Percentiles rank a stretch among this genome's conserved stretches.
These are phyloP conservation scores for Julus scandinavius DNA, from an alignment of 2,888 invertebrate genomes.

Conservation along the genomic window DNA sequence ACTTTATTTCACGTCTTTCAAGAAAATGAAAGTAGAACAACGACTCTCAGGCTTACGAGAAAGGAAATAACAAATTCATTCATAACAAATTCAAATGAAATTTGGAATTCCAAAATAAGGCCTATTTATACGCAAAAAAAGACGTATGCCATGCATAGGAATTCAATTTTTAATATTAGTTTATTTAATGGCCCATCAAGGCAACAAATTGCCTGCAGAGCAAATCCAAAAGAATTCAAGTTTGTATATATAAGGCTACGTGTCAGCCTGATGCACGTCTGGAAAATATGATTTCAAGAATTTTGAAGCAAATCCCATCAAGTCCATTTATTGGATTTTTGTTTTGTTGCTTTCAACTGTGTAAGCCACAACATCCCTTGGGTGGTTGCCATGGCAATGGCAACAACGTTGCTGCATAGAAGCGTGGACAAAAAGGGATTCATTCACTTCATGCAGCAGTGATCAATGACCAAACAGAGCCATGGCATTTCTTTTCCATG, in stretches of 20 bases:
- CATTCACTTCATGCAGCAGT: conserved; percentile 20
- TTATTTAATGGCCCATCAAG: not conserved
- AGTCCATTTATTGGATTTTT: conserved; percentile 36
- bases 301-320: conserved; percentile 25
- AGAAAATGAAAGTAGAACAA: not conserved
- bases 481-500: not conserved
- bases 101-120: not conserved
- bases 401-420: not conserved
- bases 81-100: not conserved
- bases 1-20: conserved; percentile 10
- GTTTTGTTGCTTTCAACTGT: conserved; percentile 39
- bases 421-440: conserved; percentile 14
- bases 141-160: not conserved
- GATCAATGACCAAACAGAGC: conserved; percentile 13
- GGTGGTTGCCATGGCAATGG: conserved; percentile 10
- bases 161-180: conserved; percentile 37
- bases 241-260: not conserved
- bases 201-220: not conserved
- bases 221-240: not conserved
- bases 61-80: not conserved
- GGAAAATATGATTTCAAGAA: conserved; percentile 5
- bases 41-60: not conserved
- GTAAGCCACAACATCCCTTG: conserved; percentile 27
- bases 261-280: not conserved
- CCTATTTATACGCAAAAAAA: not conserved